Conservation (phyloP, 2,888 invertebrate species). For the Octonoba sinensis region DNA sequence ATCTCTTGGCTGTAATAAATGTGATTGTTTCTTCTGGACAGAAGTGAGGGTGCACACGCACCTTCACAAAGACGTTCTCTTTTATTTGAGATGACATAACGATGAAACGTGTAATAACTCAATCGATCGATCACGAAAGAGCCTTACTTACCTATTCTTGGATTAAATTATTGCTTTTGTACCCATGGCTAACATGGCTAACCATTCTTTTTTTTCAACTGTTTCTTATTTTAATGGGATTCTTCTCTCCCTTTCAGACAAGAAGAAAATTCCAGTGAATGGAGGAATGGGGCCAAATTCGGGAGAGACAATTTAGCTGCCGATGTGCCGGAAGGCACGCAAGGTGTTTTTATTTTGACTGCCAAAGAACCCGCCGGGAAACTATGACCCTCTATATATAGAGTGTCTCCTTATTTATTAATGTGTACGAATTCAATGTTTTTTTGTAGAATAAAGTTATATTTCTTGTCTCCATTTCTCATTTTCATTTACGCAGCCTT, state of each 20-base stretch:
- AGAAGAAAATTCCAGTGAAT: conserved; percentile 10
- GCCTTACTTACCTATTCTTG: too few species aligned
- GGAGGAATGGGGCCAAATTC: conserved; percentile 25
- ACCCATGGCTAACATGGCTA: too few species aligned
- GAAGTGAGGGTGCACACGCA: too few species aligned
- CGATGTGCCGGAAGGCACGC: conserved; percentile 54
- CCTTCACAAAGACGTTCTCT: too few species aligned
- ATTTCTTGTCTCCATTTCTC: background rate
- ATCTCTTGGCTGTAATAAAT: too few species aligned
- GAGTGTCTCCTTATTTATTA: conserved; percentile 39
- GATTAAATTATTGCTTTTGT: too few species aligned
- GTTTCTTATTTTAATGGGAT: background rate
- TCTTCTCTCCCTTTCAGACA: background rate
- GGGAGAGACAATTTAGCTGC: conserved; percentile 53
- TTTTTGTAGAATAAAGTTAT: conserved; percentile 49
- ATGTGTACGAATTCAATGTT: conserved; percentile 35
- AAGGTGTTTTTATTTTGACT: conserved; percentile 54
- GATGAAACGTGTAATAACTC: too few species aligned
- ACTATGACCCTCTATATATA: conserved; percentile 39
- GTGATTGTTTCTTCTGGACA: too few species aligned
- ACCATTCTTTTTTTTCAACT: too few species aligned
- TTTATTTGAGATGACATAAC: too few species aligned
- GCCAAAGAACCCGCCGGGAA: conserved; percentile 58
- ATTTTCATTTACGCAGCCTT: background rate
- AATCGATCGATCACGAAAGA: too few species aligned